Base-by-base conservation (phyloP, 2,888 invertebrate species). In the Gortyna flavago region DNA sequence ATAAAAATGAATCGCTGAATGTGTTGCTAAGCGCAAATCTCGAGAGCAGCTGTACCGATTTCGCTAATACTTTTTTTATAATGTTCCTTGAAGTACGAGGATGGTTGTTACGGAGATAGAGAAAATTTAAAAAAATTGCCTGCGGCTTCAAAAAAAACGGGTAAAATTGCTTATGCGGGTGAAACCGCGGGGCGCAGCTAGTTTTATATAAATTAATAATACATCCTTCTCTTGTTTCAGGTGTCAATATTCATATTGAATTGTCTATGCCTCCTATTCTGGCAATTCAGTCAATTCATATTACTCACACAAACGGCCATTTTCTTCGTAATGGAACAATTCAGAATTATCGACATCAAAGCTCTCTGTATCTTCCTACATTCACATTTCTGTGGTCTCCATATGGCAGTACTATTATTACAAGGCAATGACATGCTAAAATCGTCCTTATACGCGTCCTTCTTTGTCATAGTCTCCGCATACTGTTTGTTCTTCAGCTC, bases 281-380 rank as follows among this genome's bases (percentile, higher is more conserved):
- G 98, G 98, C 98, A 99, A 94, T 98, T 99, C 95, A 97, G 98
- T 0, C 98, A 98, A 89, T 98, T 99, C 90, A 97, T 98, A 77
- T 97, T 98, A 87, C 96, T 98, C 7, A 98, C 98, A 0, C 98
- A 99, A 93, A 97, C 97, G 0, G 93, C 98, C 9, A 98, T 98
- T 7, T 97, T 99, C 84, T 97, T 98, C 89, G 95, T 97, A 2
- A 97, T 98, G 86, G 98, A 98, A 89, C 97, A 97, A 90, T 89
- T 97, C 0, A 94, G 93, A 62, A 94, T 97, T 0, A 97, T 97
- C 4, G 94, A 97, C 18, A 87, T 94, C 0, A 95, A 96, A 78
- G 88, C 94, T 0, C 85, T 97, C 0, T 94, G 95, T 25, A 86
- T 96, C 0, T 92, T 95, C 59, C 90, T 96, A 1, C 96, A 96